Percentiles rank a stretch among this genome's conserved stretches.
Conservation (phyloP, 1,140 invertebrate genomes). For the Ceratitis capitata region DNA sequence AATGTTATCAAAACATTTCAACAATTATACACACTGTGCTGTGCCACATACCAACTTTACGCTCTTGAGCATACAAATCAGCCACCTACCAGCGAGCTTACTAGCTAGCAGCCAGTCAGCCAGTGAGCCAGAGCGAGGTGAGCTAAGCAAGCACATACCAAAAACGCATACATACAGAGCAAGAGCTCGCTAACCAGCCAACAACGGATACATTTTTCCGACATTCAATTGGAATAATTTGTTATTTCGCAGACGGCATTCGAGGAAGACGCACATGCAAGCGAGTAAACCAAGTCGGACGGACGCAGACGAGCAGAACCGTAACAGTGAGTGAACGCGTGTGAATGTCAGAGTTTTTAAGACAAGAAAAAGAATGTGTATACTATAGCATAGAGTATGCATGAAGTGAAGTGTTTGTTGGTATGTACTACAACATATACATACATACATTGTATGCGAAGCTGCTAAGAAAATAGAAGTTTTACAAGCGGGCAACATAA, state of each 20-base stretch:
- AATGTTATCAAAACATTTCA: no score
- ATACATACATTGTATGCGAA: background rate
- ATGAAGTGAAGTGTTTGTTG: background rate
- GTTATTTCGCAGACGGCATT: conserved; percentile 33
- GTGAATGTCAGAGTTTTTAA: background rate
- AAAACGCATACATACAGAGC: background rate
- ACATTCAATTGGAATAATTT: conserved; percentile 37
- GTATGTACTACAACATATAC: no score
- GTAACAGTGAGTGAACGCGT: conserved; percentile 25
- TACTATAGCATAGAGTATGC: background rate
- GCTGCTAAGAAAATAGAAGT: background rate
- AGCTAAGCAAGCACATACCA: conserved; percentile 2
- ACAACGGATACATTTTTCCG: conserved; percentile 33
- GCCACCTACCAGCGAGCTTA: no score
- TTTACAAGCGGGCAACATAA: background rate
- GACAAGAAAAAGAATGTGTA: background rate
- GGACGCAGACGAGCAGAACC: background rate
- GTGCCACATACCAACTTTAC: background rate
- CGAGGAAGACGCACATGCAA: conserved; percentile 12
- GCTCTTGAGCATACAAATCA: background rate
- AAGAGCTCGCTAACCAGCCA: background rate
- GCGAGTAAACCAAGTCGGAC: background rate
- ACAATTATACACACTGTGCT: background rate
- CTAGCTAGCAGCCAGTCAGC: no score
- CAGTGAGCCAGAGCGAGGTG: conserved; percentile 14